phyloP scores from a whole-genome alignment of 1,140 invertebrate genomes.

The Camponotus vicinus region DNA sequence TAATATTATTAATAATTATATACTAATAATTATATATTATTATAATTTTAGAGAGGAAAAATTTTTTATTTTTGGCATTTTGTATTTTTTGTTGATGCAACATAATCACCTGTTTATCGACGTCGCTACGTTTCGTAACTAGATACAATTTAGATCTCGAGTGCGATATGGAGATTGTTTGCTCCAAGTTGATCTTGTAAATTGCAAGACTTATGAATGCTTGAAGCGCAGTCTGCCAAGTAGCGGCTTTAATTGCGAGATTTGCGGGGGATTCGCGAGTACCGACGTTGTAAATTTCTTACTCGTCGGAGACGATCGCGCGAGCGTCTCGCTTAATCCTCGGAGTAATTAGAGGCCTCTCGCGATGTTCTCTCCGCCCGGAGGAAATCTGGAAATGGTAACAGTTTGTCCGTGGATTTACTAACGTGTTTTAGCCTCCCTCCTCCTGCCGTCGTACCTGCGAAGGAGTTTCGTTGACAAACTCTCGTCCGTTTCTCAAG shows the following conservation, averaged over 20 bases:
- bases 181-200: conserved; percentile 40
- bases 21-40: too few relatives aligned
- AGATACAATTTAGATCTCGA: conserved; percentile 44
- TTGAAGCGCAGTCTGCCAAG: conserved; percentile 40
- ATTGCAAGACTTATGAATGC: conserved; percentile 58
- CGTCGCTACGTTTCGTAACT: background rate
- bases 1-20: too few relatives aligned
- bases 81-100: background rate
- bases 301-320: conserved; percentile 33
- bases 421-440: conserved; percentile 46
- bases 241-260: conserved; percentile 56
- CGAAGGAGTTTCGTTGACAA: conserved; percentile 17
- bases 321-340: conserved; percentile 41
- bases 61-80: background rate
- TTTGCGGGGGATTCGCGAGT: conserved; percentile 46
- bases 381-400: conserved; percentile 7
- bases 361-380: conserved; percentile 9
- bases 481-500: conserved; percentile 36
- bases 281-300: conserved; percentile 51
- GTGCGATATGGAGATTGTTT: conserved; percentile 47
- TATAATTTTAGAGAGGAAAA: background rate
- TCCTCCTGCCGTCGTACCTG: background rate
- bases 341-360: conserved; percentile 51
- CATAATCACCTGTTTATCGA: conserved; percentile 3
- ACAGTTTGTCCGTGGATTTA: conserved; percentile 51